Conservation (phyloP, 2,888 invertebrate species). For the Timandra comae region DNA sequence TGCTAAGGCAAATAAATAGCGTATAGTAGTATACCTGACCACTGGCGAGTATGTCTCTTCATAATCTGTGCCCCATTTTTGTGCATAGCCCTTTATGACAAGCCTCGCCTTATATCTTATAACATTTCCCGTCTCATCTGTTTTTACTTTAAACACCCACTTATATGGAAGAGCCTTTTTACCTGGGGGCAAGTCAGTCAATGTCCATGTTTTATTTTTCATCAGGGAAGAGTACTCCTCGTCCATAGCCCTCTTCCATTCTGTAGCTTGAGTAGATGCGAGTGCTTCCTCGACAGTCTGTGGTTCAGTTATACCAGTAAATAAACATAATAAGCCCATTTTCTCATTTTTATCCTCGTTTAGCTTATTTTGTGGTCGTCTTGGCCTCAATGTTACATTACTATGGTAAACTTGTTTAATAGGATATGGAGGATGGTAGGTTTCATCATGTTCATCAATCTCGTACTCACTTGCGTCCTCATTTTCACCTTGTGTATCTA, state of each 20-base stretch:
- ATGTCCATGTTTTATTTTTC: too few relatives aligned
- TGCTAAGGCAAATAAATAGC: too few relatives aligned
- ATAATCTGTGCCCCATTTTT: constrained; percentile 20
- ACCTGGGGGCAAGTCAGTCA: too few relatives aligned
- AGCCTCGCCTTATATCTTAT: constrained; percentile 7
- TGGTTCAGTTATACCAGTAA: constrained; percentile 8
- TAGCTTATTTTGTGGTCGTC: background rate
- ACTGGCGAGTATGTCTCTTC: constrained; percentile 19
- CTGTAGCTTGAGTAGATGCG: constrained; percentile 6
- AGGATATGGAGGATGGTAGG: background rate
- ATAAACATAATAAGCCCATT: constrained; percentile 1
- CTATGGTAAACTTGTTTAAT: background rate
- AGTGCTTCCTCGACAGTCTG: constrained; percentile 16
- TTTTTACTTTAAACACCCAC: constrained; percentile 13
- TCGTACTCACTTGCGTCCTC: background rate
- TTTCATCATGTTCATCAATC: background rate
- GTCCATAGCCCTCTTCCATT: constrained; percentile 17
- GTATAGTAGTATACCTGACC: constrained; percentile 12
- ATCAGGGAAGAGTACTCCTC: too few relatives aligned
- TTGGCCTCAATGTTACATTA: background rate
- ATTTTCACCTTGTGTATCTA: background rate
- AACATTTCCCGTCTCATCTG: constrained; percentile 2
- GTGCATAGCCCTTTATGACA: constrained; percentile 13
- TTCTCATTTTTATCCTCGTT: constrained; percentile 3
- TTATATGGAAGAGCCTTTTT: too few relatives aligned